Base-by-base conservation (phyloP, 2,113 vertebrate genomes). In the Tetraodon nigroviridis region DNA sequence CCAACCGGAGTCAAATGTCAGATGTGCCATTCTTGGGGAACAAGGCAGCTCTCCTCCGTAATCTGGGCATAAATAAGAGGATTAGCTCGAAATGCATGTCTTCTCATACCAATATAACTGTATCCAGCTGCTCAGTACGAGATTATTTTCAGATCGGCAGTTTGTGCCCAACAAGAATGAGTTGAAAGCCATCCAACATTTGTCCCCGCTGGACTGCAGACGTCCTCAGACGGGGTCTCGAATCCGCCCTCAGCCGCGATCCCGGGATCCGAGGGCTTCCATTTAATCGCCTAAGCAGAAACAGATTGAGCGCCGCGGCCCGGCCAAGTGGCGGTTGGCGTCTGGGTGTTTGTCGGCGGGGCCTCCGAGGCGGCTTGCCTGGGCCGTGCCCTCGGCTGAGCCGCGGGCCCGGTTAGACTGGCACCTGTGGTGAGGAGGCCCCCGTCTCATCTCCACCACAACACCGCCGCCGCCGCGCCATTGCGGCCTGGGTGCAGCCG, bases 371-470 rank as follows among this genome's bases (percentile, higher is more conserved):
- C 32, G 53, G 21, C 19, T 37, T 12, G 32, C 32, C 32, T 37
- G 32, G 32, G 55, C 7, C 29, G 40, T 74, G 69, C 78, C 73
- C 67, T 76, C 77, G 75, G 71, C 72, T 69, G 61, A 79, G 71
- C 70, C 55, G 55, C 14, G 10, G 56, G 55, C 37, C 57, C 14
- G 57, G 67, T 80, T 79, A 58, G 60, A 64, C 80, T 79, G 83
- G 85, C 82, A 84, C 81, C 78, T 66, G 85, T 4, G 83, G 85
- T 73, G 42, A 69, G 50, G 64, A 71, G 80, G 65, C 68, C 72
- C 72, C 65, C 0, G 79, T 82, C 83, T 78, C 67, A 58, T 69
- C 52, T 37, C 20, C 55, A 69, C 83, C 82, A 61, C 82, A 42
- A 81, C 83, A 84, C 58, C 73, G 64, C 77, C 18, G 32, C 65